These are phyloP conservation scores for Ophioninae sp. DNA, from an alignment of 2,888 invertebrate species.

Conservation along the genomic window DNA sequence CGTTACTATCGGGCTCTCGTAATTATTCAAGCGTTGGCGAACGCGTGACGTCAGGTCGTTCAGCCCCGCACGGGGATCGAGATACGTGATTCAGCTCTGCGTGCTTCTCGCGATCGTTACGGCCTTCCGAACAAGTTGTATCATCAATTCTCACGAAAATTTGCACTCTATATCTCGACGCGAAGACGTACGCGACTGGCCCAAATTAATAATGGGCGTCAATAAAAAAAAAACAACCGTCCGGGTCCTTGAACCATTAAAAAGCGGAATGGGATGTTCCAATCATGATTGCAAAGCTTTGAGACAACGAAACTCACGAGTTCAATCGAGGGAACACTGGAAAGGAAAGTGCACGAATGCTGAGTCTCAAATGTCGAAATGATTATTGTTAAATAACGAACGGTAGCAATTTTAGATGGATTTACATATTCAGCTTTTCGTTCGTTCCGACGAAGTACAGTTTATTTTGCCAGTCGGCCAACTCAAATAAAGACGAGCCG, in stretches of 20 bases:
- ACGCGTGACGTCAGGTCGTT: slow-evolving; percentile 18
- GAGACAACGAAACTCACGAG: background rate
- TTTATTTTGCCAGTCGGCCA: slow-evolving; percentile 33
- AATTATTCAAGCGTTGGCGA: slow-evolving; percentile 3
- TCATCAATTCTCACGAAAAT: slow-evolving; percentile 24
- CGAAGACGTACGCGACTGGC: background rate
- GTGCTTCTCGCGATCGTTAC: slow-evolving; percentile 38
- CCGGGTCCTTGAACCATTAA: no score
- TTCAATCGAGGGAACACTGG: background rate
- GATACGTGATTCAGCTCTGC: background rate
- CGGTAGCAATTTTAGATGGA: background rate
- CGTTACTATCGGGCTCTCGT: slow-evolving; percentile 2
- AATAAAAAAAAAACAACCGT: background rate
- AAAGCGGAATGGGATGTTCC: no score
- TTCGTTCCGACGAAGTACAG: background rate
- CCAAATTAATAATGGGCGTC: background rate
- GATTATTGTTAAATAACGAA: slow-evolving; percentile 1
- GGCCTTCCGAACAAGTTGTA: slow-evolving; percentile 10
- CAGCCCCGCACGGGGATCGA: background rate
- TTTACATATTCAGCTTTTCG: background rate
- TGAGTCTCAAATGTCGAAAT: background rate
- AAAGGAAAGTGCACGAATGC: background rate
- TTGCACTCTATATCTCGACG: background rate
- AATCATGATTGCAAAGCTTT: background rate
- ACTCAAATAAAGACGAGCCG: background rate